Base-by-base conservation (phyloP, 2,888 invertebrate species). In the Scaptodrosophila latifasciaeformis region DNA sequence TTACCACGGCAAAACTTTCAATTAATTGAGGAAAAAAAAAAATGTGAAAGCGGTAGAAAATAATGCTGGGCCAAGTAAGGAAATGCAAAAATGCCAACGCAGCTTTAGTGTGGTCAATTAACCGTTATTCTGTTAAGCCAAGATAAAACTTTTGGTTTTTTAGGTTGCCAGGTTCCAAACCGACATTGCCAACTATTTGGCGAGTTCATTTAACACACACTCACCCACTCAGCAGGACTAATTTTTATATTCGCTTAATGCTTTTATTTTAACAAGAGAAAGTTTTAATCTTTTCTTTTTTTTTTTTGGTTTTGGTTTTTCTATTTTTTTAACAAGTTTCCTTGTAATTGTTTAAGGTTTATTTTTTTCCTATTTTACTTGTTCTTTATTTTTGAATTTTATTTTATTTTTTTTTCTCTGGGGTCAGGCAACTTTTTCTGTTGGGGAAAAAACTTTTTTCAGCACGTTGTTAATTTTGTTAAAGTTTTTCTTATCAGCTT, bases 341-440 rank as follows among this genome's bases (percentile, higher is more conserved):
- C 68, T 62, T 66, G 62, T 78, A 75, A 78, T 74, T 74, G 72
- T 74, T 74, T 74, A 68, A 78, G 76, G 66, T 75, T 71, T 63
- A 75, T 75, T 78, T 78, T n/a, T n/a, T n/a, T n/a, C n/a, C n/a
- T n/a, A 69, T 75, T 72, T 71, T 63, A 78, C 67, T 58, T 65
- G 70, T 66, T 37, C 42, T 54, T 47, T 49, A 48, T 62, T 58
- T 34, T 34, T 34, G 4, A 4, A 4, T 10, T 34, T 34, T 4
- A 42, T 29, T 51, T 18, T 35, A 40, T 48, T 35, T 37, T 45
- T 31, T 21, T 40, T 52, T 54, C 44, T 34, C 27, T 24, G 17
- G 30, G 34, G 45, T 29, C 18, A 30, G 13, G 37, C 29, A 77
- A 70, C 64, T 77, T 74, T 24, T 37, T 18, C 37, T 37, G 13